Base-by-base conservation (phyloP, 2,888 invertebrate genomes). In the Orthosia gothica region DNA sequence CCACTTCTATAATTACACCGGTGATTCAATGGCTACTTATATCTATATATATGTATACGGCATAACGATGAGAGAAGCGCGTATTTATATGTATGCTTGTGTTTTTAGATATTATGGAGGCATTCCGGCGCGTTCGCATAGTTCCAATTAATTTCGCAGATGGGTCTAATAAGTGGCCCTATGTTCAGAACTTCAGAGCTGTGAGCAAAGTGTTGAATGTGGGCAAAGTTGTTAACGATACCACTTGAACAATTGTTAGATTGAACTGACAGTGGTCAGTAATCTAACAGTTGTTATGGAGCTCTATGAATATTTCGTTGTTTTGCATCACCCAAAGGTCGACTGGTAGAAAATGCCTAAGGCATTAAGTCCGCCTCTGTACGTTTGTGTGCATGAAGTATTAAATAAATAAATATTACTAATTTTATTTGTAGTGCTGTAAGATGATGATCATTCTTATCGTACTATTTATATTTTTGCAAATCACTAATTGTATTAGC, bases 1-100 rank as follows among this genome's bases (percentile, higher is more conserved):
- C 96, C 96, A 96, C 96, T 96, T 96, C 96, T 96, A 96, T 96
- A 96, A 96, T 96, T 96, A 96, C 96, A 95, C 93, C 94, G 95
- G 96, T 96, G 96, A 96, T 96, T 96, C 96, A 96, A 96, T 96
- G 95, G 95, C 96, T 95, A 95, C 96, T 95, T 96, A 96, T 96
- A 95, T 93, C 92, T 96, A 94, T 95, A 94, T 91, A 91, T 92
- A 92, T 91, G 91, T 94, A 93, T 91, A 92, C 89, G 91, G 93
- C 92, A 95, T 95, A 95, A 95, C 95, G 95, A 95, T 92, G 94
- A 94, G 94, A 94, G 94, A 94, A 94, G 91, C 94, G 88, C 90
- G 91, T 93, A 91, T 95, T 92, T 93, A 92, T 94, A 92, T 93
- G 93, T 94, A 93, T 94, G 94, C 92, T 92, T 93, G 92, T 91